These are phyloP conservation scores for Triplophysa tibetana DNA, from an alignment of 2,113 vertebrate genomes.

Conservation along the genomic window DNA sequence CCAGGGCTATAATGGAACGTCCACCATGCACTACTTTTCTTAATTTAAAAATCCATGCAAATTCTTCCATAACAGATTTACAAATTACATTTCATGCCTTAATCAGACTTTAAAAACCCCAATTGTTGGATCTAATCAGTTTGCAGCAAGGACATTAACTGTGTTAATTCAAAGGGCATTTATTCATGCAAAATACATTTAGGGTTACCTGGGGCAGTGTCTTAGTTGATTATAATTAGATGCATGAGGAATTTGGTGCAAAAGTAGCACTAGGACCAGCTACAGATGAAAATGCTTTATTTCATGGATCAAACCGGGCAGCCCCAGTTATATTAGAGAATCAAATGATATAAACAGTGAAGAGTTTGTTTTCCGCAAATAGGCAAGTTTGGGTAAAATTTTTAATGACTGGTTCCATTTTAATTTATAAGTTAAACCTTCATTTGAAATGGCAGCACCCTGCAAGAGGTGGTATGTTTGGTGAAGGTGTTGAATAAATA, in stretches of 20 bases:
- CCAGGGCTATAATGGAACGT: not conserved
- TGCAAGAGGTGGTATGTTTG: no score
- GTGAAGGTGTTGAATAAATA: no score
- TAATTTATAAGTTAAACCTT: no score
- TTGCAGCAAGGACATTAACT: conserved; percentile 85
- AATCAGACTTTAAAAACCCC: conserved; percentile 87
- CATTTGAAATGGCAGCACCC: no score
- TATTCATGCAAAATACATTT: conserved; percentile 82
- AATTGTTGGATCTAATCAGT: conserved; percentile 85
- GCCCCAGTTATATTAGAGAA: not conserved
- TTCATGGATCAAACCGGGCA: not conserved
- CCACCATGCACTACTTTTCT: conserved; percentile 66
- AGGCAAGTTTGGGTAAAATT: no score
- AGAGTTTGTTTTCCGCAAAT: no score
- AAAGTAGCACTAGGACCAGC: conserved; percentile 63
- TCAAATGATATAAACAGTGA: not conserved
- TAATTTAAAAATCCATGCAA: conserved; percentile 81
- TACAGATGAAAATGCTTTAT: conserved; percentile 24
- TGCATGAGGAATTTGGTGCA: conserved; percentile 68
- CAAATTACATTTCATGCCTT: conserved; percentile 87
- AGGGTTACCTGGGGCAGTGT: conserved; percentile 81
- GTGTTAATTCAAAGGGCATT: conserved; percentile 77
- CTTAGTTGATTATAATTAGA: conserved; percentile 89
- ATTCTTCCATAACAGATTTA: conserved; percentile 83
- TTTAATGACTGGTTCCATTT: no score